Evolutionary conservation across 2,888 invertebrate genomes (phyloP).

Genomic region (Ochropacha duplaris): DNA sequence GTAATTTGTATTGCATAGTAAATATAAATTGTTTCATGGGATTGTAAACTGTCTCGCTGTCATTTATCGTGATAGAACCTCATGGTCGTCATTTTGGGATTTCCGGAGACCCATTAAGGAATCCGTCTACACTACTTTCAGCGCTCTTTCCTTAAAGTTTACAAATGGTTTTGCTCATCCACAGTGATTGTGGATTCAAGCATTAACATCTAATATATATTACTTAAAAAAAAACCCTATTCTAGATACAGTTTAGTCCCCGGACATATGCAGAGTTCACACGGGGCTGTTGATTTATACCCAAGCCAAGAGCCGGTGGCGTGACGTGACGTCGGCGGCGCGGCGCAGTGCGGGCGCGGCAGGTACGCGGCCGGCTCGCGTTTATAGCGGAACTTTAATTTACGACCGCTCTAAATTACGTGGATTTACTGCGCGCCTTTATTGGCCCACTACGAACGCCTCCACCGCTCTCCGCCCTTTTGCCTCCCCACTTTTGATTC

Average conservation of each 20-base stretch:
- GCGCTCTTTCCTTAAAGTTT: too few species aligned
- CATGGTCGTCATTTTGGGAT: too few species aligned
- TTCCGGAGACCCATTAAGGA: too few species aligned
- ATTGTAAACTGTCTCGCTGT: too few species aligned
- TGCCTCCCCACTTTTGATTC: conserved; percentile 42
- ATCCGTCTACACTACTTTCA: too few species aligned
- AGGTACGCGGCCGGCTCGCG: conserved; percentile 68
- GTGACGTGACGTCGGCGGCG: conserved; percentile 42
- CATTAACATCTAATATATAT: not conserved
- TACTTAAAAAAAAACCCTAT: not conserved
- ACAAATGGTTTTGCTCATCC: too few species aligned
- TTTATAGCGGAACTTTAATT: conserved; percentile 82
- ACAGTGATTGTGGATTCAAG: not conserved
- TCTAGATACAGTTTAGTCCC: conserved; percentile 15
- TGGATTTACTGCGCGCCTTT: conserved; percentile 81
- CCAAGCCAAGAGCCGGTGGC: conserved; percentile 33
- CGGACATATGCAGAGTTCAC: conserved; percentile 56
- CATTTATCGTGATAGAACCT: too few species aligned
- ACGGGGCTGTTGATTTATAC: conserved; percentile 53
- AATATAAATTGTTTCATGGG: too few species aligned
- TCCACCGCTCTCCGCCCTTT: conserved; percentile 51
- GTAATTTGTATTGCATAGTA: too few species aligned
- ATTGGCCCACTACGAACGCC: conserved; percentile 75
- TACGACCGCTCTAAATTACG: conserved; percentile 81
- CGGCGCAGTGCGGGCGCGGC: conserved; percentile 59